A percentile compares a stretch with the other conserved stretches of the same genome.
These are phyloP conservation scores for Rhingia rostrata DNA, from an alignment of 2,888 invertebrate species.

Conservation along the genomic window DNA sequence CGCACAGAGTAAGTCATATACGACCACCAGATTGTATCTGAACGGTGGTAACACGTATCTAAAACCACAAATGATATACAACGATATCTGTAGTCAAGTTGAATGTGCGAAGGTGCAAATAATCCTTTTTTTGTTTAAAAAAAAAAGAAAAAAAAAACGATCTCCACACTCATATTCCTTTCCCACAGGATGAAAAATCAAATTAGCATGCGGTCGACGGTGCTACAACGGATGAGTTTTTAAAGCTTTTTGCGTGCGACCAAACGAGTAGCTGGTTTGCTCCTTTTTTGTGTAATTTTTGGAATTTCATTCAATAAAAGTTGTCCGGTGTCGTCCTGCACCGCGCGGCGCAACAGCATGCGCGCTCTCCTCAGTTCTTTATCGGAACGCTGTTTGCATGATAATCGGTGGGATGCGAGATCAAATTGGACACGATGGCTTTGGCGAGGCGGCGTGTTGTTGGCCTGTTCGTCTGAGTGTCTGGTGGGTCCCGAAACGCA, in stretches of 20 bases:
- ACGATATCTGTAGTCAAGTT: not conserved
- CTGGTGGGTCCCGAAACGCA: constrained; percentile 52
- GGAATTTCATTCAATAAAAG: constrained; percentile 73
- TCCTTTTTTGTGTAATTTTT: constrained; percentile 49
- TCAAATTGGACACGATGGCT: constrained; percentile 16
- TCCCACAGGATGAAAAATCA: constrained; percentile 71
- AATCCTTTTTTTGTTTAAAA: too few species aligned
- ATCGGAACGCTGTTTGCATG: constrained; percentile 72
- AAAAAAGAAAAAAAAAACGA: constrained; percentile 22
- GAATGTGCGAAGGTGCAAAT: constrained; percentile 20
- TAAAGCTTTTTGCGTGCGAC: constrained; percentile 58
- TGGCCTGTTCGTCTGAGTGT: constrained; percentile 48
- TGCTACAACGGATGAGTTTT: constrained; percentile 68
- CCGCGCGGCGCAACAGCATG: not conserved
- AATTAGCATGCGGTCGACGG: constrained; percentile 69
- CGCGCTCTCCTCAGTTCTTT: constrained; percentile 50
- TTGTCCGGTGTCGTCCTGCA: constrained; percentile 33
- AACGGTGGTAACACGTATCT: not conserved
- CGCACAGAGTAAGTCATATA: constrained; percentile 21
- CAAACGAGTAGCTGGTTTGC: constrained; percentile 38
- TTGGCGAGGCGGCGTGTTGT: not conserved
- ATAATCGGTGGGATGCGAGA: constrained; percentile 52
- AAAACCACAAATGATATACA: constrained; percentile 21
- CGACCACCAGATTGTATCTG: too few species aligned
- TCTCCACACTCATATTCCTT: constrained; percentile 29